phyloP scores from a whole-genome alignment of 2,797 vertebrate species.

The Sus cebifrons region DNA sequence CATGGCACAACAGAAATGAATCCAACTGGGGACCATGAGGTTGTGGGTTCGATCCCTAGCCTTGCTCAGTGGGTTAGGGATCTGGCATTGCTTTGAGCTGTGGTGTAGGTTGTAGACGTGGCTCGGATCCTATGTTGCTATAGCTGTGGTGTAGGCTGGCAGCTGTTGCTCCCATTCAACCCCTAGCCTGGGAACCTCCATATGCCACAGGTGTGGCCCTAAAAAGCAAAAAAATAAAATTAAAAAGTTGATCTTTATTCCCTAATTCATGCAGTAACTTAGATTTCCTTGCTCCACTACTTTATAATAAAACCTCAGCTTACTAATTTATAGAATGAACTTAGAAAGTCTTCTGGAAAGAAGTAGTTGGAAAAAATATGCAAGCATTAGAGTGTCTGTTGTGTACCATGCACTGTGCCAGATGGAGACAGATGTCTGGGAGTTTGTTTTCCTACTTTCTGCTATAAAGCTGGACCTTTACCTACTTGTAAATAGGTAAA shows the following conservation, averaged over 20 bases:
- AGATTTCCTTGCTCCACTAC: neutral
- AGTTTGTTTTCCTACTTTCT: neutral
- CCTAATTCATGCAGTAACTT: constrained; percentile 35
- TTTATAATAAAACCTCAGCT: constrained; percentile 27
- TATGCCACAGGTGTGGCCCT: too few species aligned
- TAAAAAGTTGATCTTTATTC: constrained; percentile 47
- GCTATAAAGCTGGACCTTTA: neutral
- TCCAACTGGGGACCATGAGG: too few species aligned
- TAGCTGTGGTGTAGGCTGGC: too few species aligned
- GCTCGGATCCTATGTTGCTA: too few species aligned
- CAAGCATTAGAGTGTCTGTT: neutral
- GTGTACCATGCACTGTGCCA: neutral
- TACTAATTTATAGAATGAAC: neutral
- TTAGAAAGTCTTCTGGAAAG: constrained; percentile 56
- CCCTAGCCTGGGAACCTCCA: too few species aligned
- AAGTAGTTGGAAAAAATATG: neutral
- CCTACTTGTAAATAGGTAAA: neutral
- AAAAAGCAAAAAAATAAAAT: too few species aligned
- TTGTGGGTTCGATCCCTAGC: too few species aligned
- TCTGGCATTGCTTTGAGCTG: too few species aligned
- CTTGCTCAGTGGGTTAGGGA: too few species aligned
- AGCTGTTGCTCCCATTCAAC: too few species aligned
- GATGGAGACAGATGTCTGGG: neutral
- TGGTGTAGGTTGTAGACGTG: too few species aligned
- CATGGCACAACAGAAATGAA: too few species aligned